These are phyloP conservation scores for Nannospalax galili DNA, from an alignment of 2,113 vertebrate genomes.

Conservation along the genomic window DNA sequence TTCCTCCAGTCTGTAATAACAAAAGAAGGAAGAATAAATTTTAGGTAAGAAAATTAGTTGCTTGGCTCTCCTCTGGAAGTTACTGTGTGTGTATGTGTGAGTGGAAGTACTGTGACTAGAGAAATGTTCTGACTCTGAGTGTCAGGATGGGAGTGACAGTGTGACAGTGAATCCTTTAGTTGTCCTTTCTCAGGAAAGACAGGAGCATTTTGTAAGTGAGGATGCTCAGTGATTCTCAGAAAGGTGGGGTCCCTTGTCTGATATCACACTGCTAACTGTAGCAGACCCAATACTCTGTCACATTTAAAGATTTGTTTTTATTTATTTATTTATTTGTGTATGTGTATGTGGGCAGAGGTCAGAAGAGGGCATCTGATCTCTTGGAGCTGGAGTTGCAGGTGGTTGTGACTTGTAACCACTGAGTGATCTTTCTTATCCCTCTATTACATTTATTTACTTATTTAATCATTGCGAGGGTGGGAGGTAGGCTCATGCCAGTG, in stretches of 20 bases:
- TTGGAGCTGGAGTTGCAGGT: too few relatives aligned
- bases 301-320: too few relatives aligned
- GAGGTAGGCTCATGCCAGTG: too few relatives aligned
- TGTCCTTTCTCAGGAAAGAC: too few relatives aligned
- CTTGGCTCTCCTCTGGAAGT: neutral
- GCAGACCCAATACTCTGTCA: neutral
- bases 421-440: too few relatives aligned
- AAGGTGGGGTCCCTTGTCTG: neutral
- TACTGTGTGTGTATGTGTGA: accelerated
- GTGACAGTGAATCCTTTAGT: too few relatives aligned
- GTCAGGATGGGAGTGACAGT: accelerated
- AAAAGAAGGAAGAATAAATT: slow-evolving; percentile 55
- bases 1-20: slow-evolving; percentile 16
- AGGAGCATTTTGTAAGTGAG: neutral
- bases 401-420: too few relatives aligned
- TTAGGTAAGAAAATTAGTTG: slow-evolving; percentile 21
- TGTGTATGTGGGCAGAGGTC: too few relatives aligned
- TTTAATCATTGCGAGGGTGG: too few relatives aligned
- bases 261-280: neutral
- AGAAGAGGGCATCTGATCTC: too few relatives aligned
- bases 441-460: too few relatives aligned
- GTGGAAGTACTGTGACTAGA: neutral
- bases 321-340: too few relatives aligned
- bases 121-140: neutral
- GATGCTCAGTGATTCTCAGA: neutral